Evolutionary conservation across 2,113 vertebrate genomes (phyloP).

Genomic region (Oostethus manadensis): DNA sequence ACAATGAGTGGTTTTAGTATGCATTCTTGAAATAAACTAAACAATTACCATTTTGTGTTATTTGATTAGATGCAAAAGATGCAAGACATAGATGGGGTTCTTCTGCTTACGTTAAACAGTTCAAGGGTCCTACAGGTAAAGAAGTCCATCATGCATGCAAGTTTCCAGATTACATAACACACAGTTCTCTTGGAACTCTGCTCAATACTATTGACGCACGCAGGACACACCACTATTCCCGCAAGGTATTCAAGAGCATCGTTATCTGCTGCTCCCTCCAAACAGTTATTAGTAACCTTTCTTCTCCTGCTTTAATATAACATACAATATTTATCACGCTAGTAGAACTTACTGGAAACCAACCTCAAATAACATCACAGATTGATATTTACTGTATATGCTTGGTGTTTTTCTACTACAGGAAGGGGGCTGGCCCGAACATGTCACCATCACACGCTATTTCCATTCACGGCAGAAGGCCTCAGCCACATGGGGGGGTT

Average conservation of each 20-base stretch:
- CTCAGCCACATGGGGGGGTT: constrained; percentile 2
- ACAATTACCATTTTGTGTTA: too few relatives aligned
- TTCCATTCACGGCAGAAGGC: constrained; percentile 17
- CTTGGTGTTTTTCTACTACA: not conserved
- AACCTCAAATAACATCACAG: too few relatives aligned
- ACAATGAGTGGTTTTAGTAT: too few relatives aligned
- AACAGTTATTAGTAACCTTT: not conserved
- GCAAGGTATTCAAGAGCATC: constrained; percentile 25
- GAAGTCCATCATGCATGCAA: constrained; percentile 3
- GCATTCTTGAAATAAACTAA: too few relatives aligned
- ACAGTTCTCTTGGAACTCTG: constrained; percentile 26
- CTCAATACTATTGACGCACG: constrained; percentile 58
- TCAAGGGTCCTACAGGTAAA: constrained; percentile 22
- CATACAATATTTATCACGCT: not conserved
- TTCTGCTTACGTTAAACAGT: constrained; percentile 15
- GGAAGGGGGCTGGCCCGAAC: constrained; percentile 5
- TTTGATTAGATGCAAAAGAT: too few relatives aligned
- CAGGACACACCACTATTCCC: constrained; percentile 37
- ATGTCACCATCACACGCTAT: constrained; percentile 12
- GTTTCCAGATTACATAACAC: constrained; percentile 55
- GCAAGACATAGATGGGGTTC: not conserved
- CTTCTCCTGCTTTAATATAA: not conserved
- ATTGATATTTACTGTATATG: not conserved
- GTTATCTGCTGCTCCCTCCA: not conserved
- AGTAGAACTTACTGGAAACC: not conserved